Conservation (phyloP, 1,140 invertebrate species). For the Drosophila gunungcola region DNA sequence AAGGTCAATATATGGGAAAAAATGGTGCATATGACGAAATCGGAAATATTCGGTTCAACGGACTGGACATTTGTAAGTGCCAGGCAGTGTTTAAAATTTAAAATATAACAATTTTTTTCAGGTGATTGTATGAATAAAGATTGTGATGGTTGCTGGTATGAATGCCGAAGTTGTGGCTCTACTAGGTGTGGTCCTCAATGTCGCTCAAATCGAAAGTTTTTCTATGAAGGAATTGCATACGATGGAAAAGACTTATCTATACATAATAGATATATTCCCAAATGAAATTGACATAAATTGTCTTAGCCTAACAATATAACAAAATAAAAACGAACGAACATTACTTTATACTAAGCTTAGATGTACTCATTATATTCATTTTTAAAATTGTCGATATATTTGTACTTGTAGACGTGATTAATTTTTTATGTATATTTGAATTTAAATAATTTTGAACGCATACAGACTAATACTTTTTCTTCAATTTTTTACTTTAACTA, state of each 20-base stretch:
- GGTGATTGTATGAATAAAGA: slow-evolving; percentile 72
- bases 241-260: slow-evolving; percentile 75
- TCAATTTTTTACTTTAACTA: too few species aligned
- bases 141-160: slow-evolving; percentile 74
- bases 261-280: slow-evolving; percentile 21
- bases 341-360: too few species aligned
- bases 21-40: slow-evolving; percentile 70
- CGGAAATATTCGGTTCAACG: slow-evolving; percentile 64
- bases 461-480: too few species aligned
- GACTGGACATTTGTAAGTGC: slow-evolving; percentile 58
- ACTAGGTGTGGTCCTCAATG: slow-evolving; percentile 73
- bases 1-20: slow-evolving; percentile 39
- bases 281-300: slow-evolving; percentile 1
- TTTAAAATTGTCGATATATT: too few species aligned
- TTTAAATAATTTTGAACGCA: too few species aligned
- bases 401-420: too few species aligned
- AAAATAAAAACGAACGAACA: too few species aligned
- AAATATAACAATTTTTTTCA: not conserved
- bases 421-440: too few species aligned
- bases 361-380: too few species aligned
- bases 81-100: not conserved
- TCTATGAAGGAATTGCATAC: slow-evolving; percentile 72
- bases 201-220: slow-evolving; percentile 70
- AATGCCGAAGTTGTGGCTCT: slow-evolving; percentile 67
- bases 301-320: too few species aligned